phyloP scores from a whole-genome alignment of 2,888 invertebrate species.

The Netelia inedita region DNA sequence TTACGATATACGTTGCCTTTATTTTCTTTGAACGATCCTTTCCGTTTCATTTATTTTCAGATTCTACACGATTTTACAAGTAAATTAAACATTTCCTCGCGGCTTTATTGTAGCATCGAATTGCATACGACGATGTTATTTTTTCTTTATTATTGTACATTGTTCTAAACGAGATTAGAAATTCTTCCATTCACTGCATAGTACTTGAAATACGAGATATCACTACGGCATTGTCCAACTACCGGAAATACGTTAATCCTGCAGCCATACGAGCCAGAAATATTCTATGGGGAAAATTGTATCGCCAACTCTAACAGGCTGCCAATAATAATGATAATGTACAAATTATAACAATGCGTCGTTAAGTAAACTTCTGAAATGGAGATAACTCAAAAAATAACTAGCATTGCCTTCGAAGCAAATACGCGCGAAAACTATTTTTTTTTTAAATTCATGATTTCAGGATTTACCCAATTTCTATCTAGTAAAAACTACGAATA shows the following conservation, averaged over 20 bases:
- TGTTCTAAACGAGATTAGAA: conserved; percentile 63
- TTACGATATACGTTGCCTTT: too few species aligned
- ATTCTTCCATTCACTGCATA: conserved; percentile 44
- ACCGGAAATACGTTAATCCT: conserved; percentile 3
- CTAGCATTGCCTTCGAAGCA: conserved; percentile 9
- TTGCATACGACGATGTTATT: conserved; percentile 42
- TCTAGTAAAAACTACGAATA: conserved; percentile 13
- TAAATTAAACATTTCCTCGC: background rate
- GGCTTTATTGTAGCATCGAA: conserved; percentile 30
- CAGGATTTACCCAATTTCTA: conserved; percentile 13
- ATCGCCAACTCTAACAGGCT: background rate
- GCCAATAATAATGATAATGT: conserved; percentile 3
- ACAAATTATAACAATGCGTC: conserved; percentile 43
- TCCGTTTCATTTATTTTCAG: background rate
- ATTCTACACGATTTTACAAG: background rate
- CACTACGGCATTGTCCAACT: conserved; percentile 28
- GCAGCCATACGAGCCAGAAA: conserved; percentile 25
- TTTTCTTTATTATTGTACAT: conserved; percentile 65
- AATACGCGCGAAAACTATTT: conserved; percentile 8
- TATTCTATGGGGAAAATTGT: conserved; percentile 8
- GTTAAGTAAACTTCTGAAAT: conserved; percentile 4
- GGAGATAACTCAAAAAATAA: conserved; percentile 18
- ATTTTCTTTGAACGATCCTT: too few species aligned
- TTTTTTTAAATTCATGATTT: background rate
- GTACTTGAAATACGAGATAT: conserved; percentile 14